Conservation (phyloP, 1,140 invertebrate genomes). For the Liolophura sinensis region DNA sequence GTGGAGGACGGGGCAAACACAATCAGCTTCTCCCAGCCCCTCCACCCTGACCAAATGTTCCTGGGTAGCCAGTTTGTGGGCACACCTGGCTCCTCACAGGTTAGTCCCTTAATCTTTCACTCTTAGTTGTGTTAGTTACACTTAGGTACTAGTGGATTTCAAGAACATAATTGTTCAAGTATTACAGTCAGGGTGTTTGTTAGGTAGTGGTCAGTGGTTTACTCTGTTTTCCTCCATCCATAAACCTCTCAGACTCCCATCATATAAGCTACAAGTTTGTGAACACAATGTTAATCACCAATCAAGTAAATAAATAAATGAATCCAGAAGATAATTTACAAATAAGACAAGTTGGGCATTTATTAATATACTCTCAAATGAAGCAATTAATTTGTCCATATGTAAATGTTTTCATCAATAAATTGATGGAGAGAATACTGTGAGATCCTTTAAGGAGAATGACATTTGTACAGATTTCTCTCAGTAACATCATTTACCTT, state of each 20-base stretch:
- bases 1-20: constrained; percentile 23
- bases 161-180: not conserved
- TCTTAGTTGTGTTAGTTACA: not conserved
- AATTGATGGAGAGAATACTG: no score
- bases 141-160: not conserved
- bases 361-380: no score
- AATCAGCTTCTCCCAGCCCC: constrained; percentile 85
- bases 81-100: constrained; percentile 62
- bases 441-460: no score
- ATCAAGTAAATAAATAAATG: no score
- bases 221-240: not conserved
- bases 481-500: no score
- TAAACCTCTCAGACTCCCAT: not conserved
- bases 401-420: no score
- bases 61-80: constrained; percentile 73
- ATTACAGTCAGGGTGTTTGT: not conserved
- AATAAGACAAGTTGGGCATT: no score
- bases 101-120: constrained; percentile 14
- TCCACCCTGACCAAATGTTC: constrained; percentile 79
- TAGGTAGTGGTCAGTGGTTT: no score
- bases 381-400: no score
- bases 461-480: no score
- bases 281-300: not conserved
- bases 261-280: not conserved
- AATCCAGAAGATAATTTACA: no score